These are phyloP conservation scores for Liparis tanakae DNA, from an alignment of 2,797 vertebrate species.

Conservation along the genomic window DNA sequence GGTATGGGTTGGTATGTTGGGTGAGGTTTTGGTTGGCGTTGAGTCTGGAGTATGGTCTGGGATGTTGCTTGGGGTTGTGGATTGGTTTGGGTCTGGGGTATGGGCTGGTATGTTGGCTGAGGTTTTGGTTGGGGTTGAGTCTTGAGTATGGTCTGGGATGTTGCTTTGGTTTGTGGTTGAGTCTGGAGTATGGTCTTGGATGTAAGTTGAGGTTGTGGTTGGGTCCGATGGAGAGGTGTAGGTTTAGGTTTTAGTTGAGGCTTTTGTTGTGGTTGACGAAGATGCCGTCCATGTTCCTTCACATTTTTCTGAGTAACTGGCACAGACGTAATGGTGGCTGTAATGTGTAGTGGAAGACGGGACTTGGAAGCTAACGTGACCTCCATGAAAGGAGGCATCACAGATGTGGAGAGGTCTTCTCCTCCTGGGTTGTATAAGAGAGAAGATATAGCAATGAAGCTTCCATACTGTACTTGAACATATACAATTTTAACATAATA, in stretches of 20 bases:
- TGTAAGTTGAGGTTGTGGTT: constrained; percentile 15
- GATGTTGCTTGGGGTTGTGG: constrained; percentile 10
- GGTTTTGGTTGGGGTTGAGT: background rate
- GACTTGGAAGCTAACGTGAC: constrained; percentile 45
- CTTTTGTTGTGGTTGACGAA: constrained; percentile 17
- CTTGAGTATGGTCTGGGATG: no score
- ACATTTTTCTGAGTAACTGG: constrained; percentile 39
- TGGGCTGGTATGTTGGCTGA: background rate
- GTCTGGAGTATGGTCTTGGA: constrained; percentile 2
- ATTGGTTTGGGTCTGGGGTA: background rate
- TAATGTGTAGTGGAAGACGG: constrained; percentile 29
- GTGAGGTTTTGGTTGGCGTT: background rate
- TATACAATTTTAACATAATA: constrained; percentile 27
- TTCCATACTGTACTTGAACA: constrained; percentile 46
- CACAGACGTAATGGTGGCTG: constrained; percentile 43
- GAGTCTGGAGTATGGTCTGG: background rate
- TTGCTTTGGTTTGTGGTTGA: background rate
- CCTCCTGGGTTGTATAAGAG: constrained; percentile 67
- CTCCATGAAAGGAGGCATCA: constrained; percentile 54
- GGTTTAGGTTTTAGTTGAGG: constrained; percentile 23
- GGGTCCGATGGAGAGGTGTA: background rate
- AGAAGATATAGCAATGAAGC: constrained; percentile 70
- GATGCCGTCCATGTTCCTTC: constrained; percentile 39
- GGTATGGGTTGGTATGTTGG: no score
- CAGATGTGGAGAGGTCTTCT: constrained; percentile 67